Conservation (phyloP, 2,797 vertebrate genomes). For the Cossypha niveicapilla region DNA sequence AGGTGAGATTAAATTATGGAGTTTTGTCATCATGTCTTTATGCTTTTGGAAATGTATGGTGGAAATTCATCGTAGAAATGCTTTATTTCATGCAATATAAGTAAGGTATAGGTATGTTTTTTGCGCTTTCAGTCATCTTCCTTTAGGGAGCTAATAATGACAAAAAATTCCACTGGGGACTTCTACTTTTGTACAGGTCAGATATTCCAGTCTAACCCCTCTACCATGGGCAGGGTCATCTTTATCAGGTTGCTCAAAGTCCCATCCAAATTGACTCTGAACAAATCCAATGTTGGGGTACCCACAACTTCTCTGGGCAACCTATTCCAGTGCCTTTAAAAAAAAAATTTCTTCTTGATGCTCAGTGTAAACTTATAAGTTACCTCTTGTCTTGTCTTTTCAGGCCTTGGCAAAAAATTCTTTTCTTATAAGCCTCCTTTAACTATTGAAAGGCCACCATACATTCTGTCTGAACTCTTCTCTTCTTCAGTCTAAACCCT, state of each 20-base stretch:
- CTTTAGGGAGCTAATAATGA: not conserved
- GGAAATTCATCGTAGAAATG: not conserved
- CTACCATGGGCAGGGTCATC: not conserved
- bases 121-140: not conserved
- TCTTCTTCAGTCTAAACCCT: not conserved
- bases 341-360: not conserved
- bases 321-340: not conserved
- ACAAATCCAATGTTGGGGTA: rapidly evolving
- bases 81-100: not conserved
- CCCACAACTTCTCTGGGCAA: not conserved
- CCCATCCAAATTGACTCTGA: not conserved
- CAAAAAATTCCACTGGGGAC: not conserved
- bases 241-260: not conserved
- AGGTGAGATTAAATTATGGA: not conserved
- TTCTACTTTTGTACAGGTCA: not conserved
- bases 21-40: not conserved
- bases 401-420: not conserved
- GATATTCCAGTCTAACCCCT: not conserved
- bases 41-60: not conserved
- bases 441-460: rapidly evolving
- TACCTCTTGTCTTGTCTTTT: not conserved
- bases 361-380: not conserved
- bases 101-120: not conserved
- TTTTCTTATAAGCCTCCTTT: not conserved
- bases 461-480: not conserved